Base-by-base conservation (phyloP, 2,888 invertebrate species). In the Julus scandinavius region DNA sequence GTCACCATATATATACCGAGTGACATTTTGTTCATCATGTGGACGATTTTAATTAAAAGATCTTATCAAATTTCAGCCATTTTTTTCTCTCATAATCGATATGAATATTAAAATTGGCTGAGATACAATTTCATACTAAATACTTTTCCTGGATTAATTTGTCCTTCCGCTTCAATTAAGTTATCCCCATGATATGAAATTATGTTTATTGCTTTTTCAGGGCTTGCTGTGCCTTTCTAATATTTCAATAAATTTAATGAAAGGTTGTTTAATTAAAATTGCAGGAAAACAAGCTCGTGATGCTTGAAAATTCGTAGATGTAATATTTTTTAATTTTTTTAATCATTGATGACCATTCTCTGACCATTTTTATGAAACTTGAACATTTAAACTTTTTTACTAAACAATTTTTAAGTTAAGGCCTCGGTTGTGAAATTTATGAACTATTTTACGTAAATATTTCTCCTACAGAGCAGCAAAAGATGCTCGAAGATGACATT, bases 21-120 rank as follows among this genome's bases (percentile, higher is more conserved):
- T 72, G 72, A 5, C 29, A 72, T 72, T 72, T 72, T 29, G 2
- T 11, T 38, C 38, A 38, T 0, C 38, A 20, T 29, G 29, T 2
- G 80, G 38, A 38, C 80, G 80, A 29, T 38, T 80, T 80, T 80
- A 80, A 80, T 80, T 80, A 38, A 80, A 38, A 80, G 80, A 80
- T 80, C 38, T 38, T 80, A 13, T 38, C 80, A 11, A 38, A 38
- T 38, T 80, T 80, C 11, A 29, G 80, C 80, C 2, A 13, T 1
- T 80, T 20, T 80, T 1, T 7, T 13, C 38, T 20, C 13, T n/a
- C n/a, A n/a, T 80, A 20, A 80, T 13, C 13, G 4, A 9, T 0
- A 13, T 38, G 9, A 38, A 38, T 15, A 80, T 9, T 54, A 54
- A 13, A 13, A 9, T 29, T 38, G n/a, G 11, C 2, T 38, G 13